Evolutionary conservation across 2,888 invertebrate species (phyloP).

Genomic region (Panzeria rudis): DNA sequence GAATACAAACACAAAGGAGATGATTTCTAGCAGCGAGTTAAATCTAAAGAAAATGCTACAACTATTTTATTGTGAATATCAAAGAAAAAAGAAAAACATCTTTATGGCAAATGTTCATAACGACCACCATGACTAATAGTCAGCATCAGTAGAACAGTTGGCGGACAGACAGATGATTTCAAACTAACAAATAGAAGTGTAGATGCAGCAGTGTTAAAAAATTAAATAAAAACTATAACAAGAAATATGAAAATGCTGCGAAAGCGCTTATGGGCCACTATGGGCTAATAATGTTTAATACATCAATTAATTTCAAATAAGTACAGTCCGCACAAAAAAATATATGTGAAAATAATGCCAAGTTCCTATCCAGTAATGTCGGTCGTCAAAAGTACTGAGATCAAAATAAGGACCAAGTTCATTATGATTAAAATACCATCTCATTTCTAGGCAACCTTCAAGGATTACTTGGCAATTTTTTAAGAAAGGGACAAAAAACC

Average conservation of each 20-base stretch:
- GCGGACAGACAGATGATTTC: constrained; percentile 31
- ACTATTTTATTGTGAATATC: constrained; percentile 22
- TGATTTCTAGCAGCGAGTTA: constrained; percentile 20
- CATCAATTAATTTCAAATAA: background rate
- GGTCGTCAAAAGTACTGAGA: no score
- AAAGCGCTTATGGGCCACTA: background rate
- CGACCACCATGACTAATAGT: constrained; percentile 56
- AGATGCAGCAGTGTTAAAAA: constrained; percentile 1
- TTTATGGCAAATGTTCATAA: constrained; percentile 65
- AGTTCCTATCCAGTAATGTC: no score
- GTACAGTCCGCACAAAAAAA: no score
- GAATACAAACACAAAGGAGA: constrained; percentile 13
- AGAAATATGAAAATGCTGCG: constrained; percentile 9
- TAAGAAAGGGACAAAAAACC: no score
- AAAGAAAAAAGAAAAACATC: constrained; percentile 55
- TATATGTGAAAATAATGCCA: no score
- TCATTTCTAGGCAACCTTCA: no score
- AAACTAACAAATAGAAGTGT: background rate
- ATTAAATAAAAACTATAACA: constrained; percentile 22
- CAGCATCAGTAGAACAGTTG: constrained; percentile 29
- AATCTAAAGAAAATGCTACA: constrained; percentile 18
- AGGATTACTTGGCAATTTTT: no score
- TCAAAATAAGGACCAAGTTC: no score
- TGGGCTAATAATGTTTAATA: background rate
- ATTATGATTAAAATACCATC: no score